Evolutionary conservation across 2,113 vertebrate genomes (phyloP), one percentile per base, ranked within the genome.

Genomic region (Tauraco erythrolophus): DNA sequence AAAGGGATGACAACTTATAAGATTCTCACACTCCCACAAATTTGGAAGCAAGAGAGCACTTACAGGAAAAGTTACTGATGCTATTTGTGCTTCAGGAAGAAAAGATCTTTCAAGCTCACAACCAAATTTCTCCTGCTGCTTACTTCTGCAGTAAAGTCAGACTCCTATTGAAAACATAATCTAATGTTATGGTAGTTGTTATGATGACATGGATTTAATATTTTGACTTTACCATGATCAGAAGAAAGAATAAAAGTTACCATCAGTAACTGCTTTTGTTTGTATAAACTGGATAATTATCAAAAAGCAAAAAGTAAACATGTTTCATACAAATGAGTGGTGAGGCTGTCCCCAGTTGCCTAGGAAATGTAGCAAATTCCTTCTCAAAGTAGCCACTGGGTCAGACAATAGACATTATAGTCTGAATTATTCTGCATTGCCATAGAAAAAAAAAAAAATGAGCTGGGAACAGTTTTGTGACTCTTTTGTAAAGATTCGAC

Each of bases 101-200:
- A 64, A 95, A 94, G 31, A 19, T 83, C 43, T 48, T 96, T 80
- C 72, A 81, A 84, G 72, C 61, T 88, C 41, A 82, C 60, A 48
- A 92, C 62, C 66, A 91, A 39, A 88, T 95, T 70, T 78, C 39
- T 92, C n/a, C 62, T 70, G 39, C 12, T 4, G 72, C 71, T 90
- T 92, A 57, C 37, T 87, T 92, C 88, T 88, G 70, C 78, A 88
- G 58, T 69, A 22, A 78, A 97, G 57, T 91, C 84, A 89, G 94
- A 84, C 48, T 91, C 56, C 28, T 28, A 35, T 39, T 97, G 79
- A 96, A 96, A 96, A 56, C 50, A 95, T 16, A 66, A 65, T 28
- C 22, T 78, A 95, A 97, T 90, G 53, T 91, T 96, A 92, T 74
- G 72, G 92, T 94, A 96, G 93, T 84, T 95, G 65, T 61, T 94